Conservation (phyloP, 2,888 invertebrate species). For the Galerucella nymphaeae region DNA sequence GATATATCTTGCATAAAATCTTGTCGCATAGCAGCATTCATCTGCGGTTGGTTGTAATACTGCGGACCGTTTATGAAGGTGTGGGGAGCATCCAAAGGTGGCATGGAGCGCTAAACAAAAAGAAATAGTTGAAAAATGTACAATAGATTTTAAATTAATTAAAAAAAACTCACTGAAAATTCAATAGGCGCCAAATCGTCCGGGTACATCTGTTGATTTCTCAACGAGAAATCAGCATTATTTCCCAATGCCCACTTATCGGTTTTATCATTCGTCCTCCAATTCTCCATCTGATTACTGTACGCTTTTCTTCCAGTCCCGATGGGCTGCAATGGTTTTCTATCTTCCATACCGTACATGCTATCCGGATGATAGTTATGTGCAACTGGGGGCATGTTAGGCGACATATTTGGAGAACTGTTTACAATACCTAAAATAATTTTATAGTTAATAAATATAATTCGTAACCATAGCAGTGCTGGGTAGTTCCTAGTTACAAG, state of each 20-base stretch:
- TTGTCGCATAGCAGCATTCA: conserved; percentile 52
- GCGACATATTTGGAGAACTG: conserved; percentile 67
- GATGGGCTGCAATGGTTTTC: conserved; percentile 74
- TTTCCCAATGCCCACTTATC: conserved; percentile 46
- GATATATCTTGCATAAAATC: conserved; percentile 59
- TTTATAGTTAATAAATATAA: background rate
- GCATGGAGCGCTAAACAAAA: conserved; percentile 54
- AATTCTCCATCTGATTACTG: conserved; percentile 51
- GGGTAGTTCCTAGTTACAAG: too few relatives aligned
- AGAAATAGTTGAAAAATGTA: background rate
- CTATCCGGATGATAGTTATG: conserved; percentile 39
- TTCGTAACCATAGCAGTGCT: too few relatives aligned
- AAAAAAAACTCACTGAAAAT: conserved; percentile 61
- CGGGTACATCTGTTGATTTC: conserved; percentile 57
- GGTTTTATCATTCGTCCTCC: conserved; percentile 40
- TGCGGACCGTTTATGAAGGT: conserved; percentile 58
- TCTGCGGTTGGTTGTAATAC: conserved; percentile 52
- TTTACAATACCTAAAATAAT: conserved; percentile 61
- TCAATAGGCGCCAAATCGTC: conserved; percentile 67
- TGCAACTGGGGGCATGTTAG: conserved; percentile 52
- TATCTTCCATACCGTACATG: conserved; percentile 63
- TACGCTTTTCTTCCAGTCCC: conserved; percentile 82
- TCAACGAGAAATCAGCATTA: conserved; percentile 53
- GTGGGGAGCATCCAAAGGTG: conserved; percentile 54
- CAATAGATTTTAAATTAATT: background rate